These are phyloP conservation scores for Pharmacophagus antenor DNA, from an alignment of 2,888 invertebrate species.

Conservation along the genomic window DNA sequence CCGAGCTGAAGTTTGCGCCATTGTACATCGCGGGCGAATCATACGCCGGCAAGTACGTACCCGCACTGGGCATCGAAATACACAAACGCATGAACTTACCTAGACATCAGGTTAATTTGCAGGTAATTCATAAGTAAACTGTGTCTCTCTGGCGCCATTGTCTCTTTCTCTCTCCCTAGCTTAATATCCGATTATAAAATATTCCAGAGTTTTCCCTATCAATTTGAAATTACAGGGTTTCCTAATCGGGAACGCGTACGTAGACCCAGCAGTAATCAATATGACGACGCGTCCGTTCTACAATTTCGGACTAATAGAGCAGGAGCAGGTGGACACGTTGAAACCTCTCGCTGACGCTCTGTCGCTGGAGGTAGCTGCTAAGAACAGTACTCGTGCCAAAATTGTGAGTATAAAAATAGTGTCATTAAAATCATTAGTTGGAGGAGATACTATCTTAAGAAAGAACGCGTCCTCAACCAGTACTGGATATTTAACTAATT, in stretches of 20 bases:
- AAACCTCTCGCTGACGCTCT: slow-evolving; percentile 57
- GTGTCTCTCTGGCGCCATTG: too few species aligned
- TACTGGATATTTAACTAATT: too few species aligned
- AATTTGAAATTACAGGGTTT: slow-evolving; percentile 52
- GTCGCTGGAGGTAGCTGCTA: slow-evolving; percentile 50
- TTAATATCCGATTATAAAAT: too few species aligned
- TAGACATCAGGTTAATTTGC: slow-evolving; percentile 58
- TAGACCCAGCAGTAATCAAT: slow-evolving; percentile 64
- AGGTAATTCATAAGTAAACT: too few species aligned
- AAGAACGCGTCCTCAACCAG: too few species aligned
- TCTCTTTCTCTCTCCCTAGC: too few species aligned
- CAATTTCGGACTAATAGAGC: slow-evolving; percentile 60
- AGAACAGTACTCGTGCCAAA: slow-evolving; percentile 60
- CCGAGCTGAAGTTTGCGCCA: slow-evolving; percentile 77
- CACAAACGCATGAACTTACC: slow-evolving; percentile 57
- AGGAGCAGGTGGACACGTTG: slow-evolving; percentile 53
- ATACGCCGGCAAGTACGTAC: slow-evolving; percentile 82
- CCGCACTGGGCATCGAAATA: slow-evolving; percentile 81
- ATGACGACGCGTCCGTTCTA: slow-evolving; percentile 54
- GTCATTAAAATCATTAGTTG: neutral
- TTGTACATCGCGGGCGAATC: slow-evolving; percentile 85
- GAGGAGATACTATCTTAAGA: neutral
- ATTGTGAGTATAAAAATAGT: slow-evolving; percentile 41
- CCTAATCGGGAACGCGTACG: slow-evolving; percentile 65
- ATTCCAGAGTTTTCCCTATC: too few species aligned